Conservation (phyloP, 1,140 invertebrate genomes). For the Lanistes nyassanus region DNA sequence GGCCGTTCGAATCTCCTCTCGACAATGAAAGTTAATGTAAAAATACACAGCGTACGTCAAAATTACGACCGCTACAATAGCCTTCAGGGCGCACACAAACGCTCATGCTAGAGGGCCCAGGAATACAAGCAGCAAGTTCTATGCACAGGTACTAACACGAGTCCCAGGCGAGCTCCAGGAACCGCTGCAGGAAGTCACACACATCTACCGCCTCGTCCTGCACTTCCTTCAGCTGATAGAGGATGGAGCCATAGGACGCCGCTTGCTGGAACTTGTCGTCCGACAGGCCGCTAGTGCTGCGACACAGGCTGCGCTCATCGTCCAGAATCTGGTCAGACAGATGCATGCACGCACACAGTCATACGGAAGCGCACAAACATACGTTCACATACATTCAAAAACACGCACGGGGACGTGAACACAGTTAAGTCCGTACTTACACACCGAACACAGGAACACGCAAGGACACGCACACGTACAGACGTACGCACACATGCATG, state of each 20-base stretch:
- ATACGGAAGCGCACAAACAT: not conserved
- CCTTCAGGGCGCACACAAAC: too few species aligned
- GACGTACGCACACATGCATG: too few species aligned
- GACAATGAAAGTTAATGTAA: too few species aligned
- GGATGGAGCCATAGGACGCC: constrained; percentile 43
- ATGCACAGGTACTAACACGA: constrained; percentile 35
- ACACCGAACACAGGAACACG: too few species aligned
- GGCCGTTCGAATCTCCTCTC: too few species aligned
- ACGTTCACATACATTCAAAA: not conserved
- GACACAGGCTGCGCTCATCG: constrained; percentile 38
- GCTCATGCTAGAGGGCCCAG: too few species aligned
- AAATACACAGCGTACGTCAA: too few species aligned
- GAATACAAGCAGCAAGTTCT: too few species aligned
- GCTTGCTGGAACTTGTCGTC: constrained; percentile 36
- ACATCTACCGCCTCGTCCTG: constrained; percentile 40
- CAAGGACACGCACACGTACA: too few species aligned
- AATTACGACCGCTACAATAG: too few species aligned
- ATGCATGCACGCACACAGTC: constrained; percentile 8
- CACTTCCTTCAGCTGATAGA: constrained; percentile 49
- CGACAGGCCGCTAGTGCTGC: constrained; percentile 36
- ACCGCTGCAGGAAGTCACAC: constrained; percentile 42
- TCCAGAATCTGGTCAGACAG: constrained; percentile 37
- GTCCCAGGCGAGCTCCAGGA: constrained; percentile 43
- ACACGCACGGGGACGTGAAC: too few species aligned
- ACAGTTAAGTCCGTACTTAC: too few species aligned